Percentiles rank a stretch among this genome's conserved stretches.
These are phyloP conservation scores for Phymorhynchus buccinoides DNA, from an alignment of 1,140 invertebrate genomes.

Conservation along the genomic window DNA sequence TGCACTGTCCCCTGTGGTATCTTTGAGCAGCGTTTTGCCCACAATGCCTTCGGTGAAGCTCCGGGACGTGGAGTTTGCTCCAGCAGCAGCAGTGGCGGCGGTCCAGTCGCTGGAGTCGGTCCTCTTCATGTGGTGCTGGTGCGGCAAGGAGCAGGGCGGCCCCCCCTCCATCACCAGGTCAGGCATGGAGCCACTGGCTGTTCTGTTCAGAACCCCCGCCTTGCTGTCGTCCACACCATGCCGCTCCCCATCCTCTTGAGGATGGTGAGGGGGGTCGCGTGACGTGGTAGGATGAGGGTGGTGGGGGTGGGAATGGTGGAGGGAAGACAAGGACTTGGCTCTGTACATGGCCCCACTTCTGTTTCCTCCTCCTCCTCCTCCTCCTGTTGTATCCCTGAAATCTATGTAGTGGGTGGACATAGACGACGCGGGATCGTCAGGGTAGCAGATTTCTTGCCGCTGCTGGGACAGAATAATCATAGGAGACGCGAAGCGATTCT, in stretches of 20 bases:
- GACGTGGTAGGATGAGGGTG: background rate
- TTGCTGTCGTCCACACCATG: too few relatives aligned
- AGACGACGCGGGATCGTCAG: background rate
- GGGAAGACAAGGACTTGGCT: constrained; percentile 17
- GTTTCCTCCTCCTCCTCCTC: too few relatives aligned
- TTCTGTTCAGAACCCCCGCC: background rate
- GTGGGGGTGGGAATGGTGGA: background rate
- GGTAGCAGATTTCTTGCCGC: constrained; percentile 1
- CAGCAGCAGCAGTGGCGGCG: background rate
- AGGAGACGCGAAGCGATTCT: background rate
- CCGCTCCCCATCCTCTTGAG: too few relatives aligned
- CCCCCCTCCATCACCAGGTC: background rate
- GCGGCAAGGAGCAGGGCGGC: background rate
- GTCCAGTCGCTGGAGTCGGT: background rate
- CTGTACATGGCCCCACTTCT: background rate
- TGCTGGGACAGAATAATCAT: constrained; percentile 36
- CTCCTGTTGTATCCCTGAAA: too few relatives aligned
- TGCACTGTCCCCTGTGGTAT: background rate
- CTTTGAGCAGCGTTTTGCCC: background rate
- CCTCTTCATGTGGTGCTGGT: background rate
- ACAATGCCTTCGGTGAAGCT: constrained; percentile 16
- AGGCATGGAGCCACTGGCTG: background rate
- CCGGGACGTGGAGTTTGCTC: too few relatives aligned
- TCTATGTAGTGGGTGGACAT: background rate
- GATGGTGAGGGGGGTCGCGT: background rate